These are phyloP conservation scores for Haliclystus octoradiatus DNA, from an alignment of 30 jellyfish, hydroid and myxozoan species.

Conservation along the genomic window DNA sequence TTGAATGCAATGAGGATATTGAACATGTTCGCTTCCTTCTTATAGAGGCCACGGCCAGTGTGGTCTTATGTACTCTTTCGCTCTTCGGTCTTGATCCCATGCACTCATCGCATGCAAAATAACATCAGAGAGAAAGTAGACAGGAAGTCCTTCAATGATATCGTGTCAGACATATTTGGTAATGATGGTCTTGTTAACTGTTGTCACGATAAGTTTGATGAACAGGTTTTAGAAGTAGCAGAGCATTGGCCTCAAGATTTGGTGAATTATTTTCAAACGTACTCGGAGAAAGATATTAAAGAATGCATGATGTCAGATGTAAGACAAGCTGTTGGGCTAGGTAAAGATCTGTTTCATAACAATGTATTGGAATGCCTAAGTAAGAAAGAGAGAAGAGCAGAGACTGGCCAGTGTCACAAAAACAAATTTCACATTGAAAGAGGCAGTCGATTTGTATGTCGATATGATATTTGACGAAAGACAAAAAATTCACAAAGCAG, in stretches of 20 bases:
- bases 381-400: not conserved
- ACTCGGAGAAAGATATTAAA: not conserved
- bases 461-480: not conserved
- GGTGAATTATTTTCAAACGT: not conserved
- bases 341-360: constrained; percentile 4
- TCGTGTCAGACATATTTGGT: not conserved
- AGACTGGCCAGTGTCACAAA: not conserved
- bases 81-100: not conserved
- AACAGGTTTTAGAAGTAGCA: not conserved
- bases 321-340: constrained; percentile 2
- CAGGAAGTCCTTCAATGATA: not conserved
- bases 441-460: not conserved
- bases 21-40: not conserved
- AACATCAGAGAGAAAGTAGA: not conserved
- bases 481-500: not conserved
- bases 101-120: not conserved
- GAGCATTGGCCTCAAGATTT: constrained; percentile 1
- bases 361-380: constrained; percentile 2
- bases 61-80: constrained; percentile 1
- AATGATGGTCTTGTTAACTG: not conserved
- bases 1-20: not conserved
- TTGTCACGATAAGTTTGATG: not conserved
- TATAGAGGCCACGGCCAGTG: constrained; percentile 4
- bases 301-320: constrained; percentile 3
- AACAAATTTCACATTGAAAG: no score